Evolutionary conservation across 2,888 invertebrate genomes (phyloP).

Genomic region (Gastrophysa polygoni): DNA sequence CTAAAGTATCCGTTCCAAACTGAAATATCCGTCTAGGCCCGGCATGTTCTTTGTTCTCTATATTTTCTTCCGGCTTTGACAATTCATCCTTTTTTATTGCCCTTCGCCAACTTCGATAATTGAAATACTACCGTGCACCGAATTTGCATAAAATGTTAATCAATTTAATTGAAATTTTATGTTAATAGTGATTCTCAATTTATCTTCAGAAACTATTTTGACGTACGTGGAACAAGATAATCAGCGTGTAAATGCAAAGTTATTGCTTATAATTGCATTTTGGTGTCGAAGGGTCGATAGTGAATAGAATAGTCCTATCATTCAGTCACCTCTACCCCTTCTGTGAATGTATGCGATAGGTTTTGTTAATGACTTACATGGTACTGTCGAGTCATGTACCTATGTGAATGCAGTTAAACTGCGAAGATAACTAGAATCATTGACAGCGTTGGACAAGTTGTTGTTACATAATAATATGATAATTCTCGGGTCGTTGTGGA

Average conservation of each 20-base stretch:
- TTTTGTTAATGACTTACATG: slow-evolving; percentile 7
- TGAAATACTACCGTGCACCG: not conserved
- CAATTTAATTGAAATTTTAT: slow-evolving; percentile 5
- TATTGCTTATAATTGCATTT: slow-evolving; percentile 13
- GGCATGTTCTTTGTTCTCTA: not conserved
- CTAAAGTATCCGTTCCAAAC: too few species aligned
- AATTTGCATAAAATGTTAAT: not conserved
- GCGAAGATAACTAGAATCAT: too few species aligned
- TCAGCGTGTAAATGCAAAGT: slow-evolving; percentile 9
- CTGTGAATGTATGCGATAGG: slow-evolving; percentile 2
- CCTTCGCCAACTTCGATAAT: not conserved
- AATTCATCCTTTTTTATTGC: not conserved
- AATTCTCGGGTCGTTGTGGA: too few species aligned
- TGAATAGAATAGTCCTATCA: slow-evolving; percentile 6
- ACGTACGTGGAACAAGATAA: slow-evolving; percentile 1
- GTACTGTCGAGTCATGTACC: slow-evolving; percentile 2
- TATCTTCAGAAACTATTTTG: not conserved
- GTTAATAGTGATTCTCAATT: slow-evolving; percentile 1
- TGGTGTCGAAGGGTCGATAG: slow-evolving; percentile 10
- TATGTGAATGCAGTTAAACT: not conserved
- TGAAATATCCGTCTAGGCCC: not conserved
- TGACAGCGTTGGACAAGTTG: too few species aligned
- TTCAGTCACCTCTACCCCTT: slow-evolving; percentile 6
- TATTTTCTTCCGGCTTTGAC: not conserved
- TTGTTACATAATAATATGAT: too few species aligned